These are phyloP conservation scores for Thripadectes ignobilis DNA, from an alignment of 2,797 vertebrate species.

Conservation along the genomic window DNA sequence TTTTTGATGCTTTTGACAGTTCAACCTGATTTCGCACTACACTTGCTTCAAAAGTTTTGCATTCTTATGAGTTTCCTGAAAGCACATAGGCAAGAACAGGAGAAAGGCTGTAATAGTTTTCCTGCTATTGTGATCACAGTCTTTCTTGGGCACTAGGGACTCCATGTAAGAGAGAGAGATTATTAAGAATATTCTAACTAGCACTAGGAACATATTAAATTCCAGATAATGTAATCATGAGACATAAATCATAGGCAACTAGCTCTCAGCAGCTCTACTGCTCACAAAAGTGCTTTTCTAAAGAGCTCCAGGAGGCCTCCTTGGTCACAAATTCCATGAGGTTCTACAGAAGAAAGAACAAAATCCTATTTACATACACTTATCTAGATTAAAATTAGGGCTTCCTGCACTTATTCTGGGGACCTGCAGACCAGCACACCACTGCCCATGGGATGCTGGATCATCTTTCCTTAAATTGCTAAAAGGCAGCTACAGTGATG, in stretches of 20 bases:
- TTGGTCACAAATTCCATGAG: conserved; percentile 6
- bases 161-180: neutral
- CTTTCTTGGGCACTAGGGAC: conserved; percentile 13
- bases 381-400: neutral
- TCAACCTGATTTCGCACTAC: neutral
- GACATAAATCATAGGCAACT: conserved; percentile 36
- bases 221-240: conserved; percentile 31
- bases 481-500: neutral
- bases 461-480: neutral
- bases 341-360: neutral
- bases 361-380: neutral
- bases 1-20: neutral
- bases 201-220: conserved; percentile 51
- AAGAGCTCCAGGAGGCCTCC: conserved; percentile 31
- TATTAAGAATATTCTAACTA: conserved; percentile 27
- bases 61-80: neutral
- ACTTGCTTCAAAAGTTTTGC: neutral
- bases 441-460: neutral
- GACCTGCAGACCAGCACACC: neutral
- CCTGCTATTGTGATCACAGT: neutral
- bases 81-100: neutral
- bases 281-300: conserved; percentile 24
- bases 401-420: neutral
- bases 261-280: conserved; percentile 19
- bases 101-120: neutral